Evolutionary conservation across 2,113 vertebrate genomes (phyloP), one percentile per base, ranked within the genome.

Genomic region (Oxyruncus cristatus): DNA sequence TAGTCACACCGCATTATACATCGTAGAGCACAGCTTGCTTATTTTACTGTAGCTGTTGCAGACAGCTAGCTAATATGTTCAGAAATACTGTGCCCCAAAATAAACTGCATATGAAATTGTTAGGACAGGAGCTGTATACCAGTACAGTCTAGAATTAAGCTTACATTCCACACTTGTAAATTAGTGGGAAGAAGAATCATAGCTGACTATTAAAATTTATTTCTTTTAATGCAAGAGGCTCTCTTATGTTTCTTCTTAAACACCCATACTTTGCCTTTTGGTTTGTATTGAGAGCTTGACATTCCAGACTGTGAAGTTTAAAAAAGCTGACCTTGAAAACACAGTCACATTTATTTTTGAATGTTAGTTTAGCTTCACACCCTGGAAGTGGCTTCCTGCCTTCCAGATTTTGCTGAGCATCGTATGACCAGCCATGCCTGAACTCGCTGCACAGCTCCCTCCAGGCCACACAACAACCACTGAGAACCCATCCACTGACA

Each of bases 251-350:
- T 70, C 18, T 28, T 65, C 58, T 61, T 68, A 52, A 89, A 67
- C 21, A 55, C 24, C 0, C 2, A 1, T 37, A 35, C 37, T 24
- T 50, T 67, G 47, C 32, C 18, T 71, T 81, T 67, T 28, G 56
- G 47, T 68, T 81, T 72, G 21, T 49, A 49, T 33, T 35, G 66
- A 92, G 53, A 82, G 41, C 58, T 79, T 78, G 74, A 81, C 66
- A 68, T 89, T 70, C 61, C 58, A 75, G 58, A 80, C 92, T 89
- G 80, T 9, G 52, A 87, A 46, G 89, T 94, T 95, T 92, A 93
- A 95, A 96, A 95, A 95, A 95, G 84, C 84, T 89, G 93, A 95
- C 94, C 95, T 86, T 78, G 92, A 97, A 95, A 95, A 66, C 9
- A 61, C 8, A 89, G 91, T 41, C 94, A 85, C 91, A 79, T 92